Evolutionary conservation across 2,888 invertebrate species (phyloP), one percentile per base, ranked within the genome.

Genomic region (Lasius platythorax): DNA sequence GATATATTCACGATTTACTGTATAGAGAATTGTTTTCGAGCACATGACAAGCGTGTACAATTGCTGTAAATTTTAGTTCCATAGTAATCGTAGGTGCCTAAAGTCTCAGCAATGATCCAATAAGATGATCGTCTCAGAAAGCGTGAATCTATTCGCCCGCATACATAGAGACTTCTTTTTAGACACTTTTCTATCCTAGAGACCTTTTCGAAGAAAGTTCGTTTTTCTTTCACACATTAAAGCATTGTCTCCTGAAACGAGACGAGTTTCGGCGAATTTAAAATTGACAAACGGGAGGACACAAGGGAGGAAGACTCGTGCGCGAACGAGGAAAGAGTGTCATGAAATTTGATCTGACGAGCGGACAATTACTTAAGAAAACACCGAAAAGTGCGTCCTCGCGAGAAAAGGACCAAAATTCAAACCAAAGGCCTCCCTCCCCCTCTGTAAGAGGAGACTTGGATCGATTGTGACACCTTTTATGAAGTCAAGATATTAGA

Each of bases 381-480:
- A 78, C 37, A 75, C 23, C 50, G 8, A 75, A 63, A 30, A 30
- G 33, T 58, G 63, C 74, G 81, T 86, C 76, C 85, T 78, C 61
- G 61, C 64, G 83, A 82, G 78, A 72, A 83, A 84, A 66, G 90
- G 88, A 89, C 90, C 87, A 89, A 89, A 88, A 85, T 84, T 56
- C 79, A 18, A 78, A 72, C 63, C 64, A 82, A 83, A 72, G 53
- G 56, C 70, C 40, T 23, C 58, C 72, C 50, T 58, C 70, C 75
- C 58, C 50, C 46, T 67, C 78, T 76, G 56, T 67, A 67, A 78
- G 64, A 18, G 70, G 70, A 56, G 40, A 56, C 72, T 70, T 28
- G 78, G 78, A 78, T 70, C 76, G 50, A 66, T 66, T 46, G 66
- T 15, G 18, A 75, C 12, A 18, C 12, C 67, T 58, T 61, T 72